phyloP scores from a whole-genome alignment of 2,113 vertebrate species.

The Nanorana parkeri region DNA sequence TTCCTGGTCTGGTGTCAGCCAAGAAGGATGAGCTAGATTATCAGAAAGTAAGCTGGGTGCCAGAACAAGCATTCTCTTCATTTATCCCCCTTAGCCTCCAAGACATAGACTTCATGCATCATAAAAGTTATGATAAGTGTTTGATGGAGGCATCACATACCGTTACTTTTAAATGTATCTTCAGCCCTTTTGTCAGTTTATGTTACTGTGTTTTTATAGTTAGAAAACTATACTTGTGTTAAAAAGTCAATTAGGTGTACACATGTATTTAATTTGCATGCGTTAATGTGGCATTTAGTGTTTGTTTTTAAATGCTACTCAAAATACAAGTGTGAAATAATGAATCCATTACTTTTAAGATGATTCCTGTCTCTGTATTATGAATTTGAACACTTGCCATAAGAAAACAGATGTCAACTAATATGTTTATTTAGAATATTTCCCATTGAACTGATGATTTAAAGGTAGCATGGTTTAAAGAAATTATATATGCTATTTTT shows the following conservation, averaged over 20 bases:
- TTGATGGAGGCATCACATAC: slow-evolving; percentile 67
- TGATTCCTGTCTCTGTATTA: too few relatives aligned
- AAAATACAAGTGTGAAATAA: too few relatives aligned
- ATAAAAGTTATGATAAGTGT: slow-evolving; percentile 66
- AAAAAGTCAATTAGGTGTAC: too few relatives aligned
- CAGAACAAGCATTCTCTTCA: slow-evolving; percentile 71
- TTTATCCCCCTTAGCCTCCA: slow-evolving; percentile 74
- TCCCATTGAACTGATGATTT: too few relatives aligned
- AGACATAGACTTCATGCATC: slow-evolving; percentile 61
- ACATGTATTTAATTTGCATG: neutral
- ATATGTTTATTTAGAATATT: too few relatives aligned
- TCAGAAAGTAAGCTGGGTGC: slow-evolving; percentile 73
- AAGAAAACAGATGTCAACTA: too few relatives aligned
- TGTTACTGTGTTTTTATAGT: slow-evolving; percentile 66
- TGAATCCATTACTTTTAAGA: too few relatives aligned
- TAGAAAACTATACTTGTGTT: slow-evolving; percentile 27
- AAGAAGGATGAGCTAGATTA: slow-evolving; percentile 80
- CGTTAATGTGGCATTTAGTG: neutral
- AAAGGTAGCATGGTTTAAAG: too few relatives aligned
- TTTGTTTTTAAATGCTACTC: neutral
- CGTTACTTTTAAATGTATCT: slow-evolving; percentile 59
- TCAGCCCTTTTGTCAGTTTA: slow-evolving; percentile 11
- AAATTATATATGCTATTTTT: too few relatives aligned
- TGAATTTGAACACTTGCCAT: too few relatives aligned
- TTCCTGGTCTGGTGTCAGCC: slow-evolving; percentile 74